These are phyloP conservation scores for Psittacula cyanocephala DNA, from an alignment of 2,113 vertebrate genomes.

Conservation along the genomic window DNA sequence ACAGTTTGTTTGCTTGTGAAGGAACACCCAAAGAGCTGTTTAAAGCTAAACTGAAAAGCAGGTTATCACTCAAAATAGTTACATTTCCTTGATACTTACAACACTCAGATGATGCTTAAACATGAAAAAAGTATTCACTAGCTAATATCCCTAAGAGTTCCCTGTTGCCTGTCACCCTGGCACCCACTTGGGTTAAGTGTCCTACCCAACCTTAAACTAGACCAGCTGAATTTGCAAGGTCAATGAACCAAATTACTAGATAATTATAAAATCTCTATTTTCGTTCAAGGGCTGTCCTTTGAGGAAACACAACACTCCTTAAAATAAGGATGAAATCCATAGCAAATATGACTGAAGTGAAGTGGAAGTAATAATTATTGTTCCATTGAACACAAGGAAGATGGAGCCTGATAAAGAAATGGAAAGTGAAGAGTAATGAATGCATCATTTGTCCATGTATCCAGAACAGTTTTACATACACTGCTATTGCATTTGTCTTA, in stretches of 20 bases:
- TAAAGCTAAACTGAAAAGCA: neutral
- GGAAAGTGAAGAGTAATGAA: neutral
- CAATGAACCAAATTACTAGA: neutral
- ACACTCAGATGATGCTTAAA: neutral
- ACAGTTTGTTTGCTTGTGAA: neutral
- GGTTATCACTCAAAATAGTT: neutral
- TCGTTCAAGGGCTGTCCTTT: neutral
- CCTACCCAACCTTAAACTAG: neutral
- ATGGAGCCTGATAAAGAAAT: neutral
- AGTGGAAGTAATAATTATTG: neutral
- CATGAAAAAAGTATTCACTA: neutral
- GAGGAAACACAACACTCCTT: neutral
- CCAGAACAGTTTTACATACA: neutral
- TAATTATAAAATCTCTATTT: neutral
- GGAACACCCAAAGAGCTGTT: neutral
- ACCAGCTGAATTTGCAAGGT: neutral
- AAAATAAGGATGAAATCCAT: neutral
- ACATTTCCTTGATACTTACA: neutral
- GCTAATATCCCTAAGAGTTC: neutral
- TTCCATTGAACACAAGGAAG: neutral
- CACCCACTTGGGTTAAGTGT: neutral
- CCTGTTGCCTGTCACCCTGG: neutral
- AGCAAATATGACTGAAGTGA: neutral
- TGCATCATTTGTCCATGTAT: neutral
- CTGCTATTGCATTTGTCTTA: neutral